Conservation (phyloP, 2,797 vertebrate species). For the Diplodus puntazzo region DNA sequence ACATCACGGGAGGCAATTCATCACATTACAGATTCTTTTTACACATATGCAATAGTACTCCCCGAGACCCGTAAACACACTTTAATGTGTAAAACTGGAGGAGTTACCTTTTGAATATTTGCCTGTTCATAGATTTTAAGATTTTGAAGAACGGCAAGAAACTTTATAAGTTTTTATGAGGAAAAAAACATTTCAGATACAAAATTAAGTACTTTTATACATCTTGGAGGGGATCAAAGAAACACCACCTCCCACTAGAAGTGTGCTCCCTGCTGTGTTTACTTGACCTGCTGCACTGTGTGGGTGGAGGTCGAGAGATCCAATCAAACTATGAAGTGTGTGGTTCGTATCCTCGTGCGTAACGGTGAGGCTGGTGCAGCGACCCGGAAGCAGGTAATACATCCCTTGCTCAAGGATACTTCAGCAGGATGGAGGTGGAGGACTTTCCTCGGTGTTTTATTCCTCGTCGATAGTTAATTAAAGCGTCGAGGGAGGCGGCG, state of each 20-base stretch:
- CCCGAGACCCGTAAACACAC: too few relatives aligned
- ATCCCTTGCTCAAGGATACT: conserved; percentile 40
- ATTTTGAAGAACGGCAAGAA: not conserved
- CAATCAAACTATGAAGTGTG: not conserved
- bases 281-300: conserved; percentile 2
- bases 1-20: too few relatives aligned
- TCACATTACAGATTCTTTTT: too few relatives aligned
- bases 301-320: conserved; percentile 17
- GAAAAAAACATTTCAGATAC: not conserved
- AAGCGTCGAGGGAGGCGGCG: conserved; percentile 52
- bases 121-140: not conserved
- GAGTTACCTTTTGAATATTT: not conserved
- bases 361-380: not conserved
- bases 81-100: too few relatives aligned
- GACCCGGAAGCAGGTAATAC: not conserved
- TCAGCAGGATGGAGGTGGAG: conserved; percentile 9
- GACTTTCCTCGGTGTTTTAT: conserved; percentile 45
- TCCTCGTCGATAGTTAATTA: conserved; percentile 73
- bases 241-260: not conserved
- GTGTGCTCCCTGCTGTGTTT: not conserved
- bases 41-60: too few relatives aligned
- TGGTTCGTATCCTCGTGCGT: conserved; percentile 8
- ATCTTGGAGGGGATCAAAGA: not conserved
- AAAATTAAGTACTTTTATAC: not conserved
- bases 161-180: not conserved